Evolutionary conservation across 2,888 invertebrate genomes (phyloP), one percentile per base, ranked within the genome.

Genomic region (Crepidodera aurea): DNA sequence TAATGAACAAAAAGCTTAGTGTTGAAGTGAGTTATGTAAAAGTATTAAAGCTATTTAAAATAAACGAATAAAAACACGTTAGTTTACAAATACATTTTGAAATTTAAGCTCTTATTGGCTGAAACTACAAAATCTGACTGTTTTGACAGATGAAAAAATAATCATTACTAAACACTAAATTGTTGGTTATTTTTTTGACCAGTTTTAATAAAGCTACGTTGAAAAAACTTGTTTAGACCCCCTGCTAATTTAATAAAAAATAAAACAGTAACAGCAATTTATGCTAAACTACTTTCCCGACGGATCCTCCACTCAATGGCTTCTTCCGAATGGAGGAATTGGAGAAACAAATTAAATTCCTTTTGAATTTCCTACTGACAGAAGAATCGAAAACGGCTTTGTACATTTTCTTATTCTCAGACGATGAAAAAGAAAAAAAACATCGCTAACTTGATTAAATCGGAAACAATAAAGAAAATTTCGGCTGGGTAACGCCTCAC

Each of bases 381-480:
- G 55, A 46, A 51, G 55, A 58, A 51, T 56, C 51, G 53, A 55
- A 57, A 50, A 39, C 44, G 60, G 59, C 71, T 64, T 66, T 70
- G 66, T 69, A 69, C 69, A 70, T 65, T 70, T 68, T 62, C 67
- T 62, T 65, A 69, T 60, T 60, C 60, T 74, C 73, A 72, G 69
- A 68, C 69, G 63, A 58, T 53, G 62, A 39, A 54, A 60, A 63
- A 62, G 60, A 66, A 70, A 68, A 65, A 71, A 69, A 66, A 69
- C 70, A 69, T 63, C 65, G 65, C 67, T 73, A 74, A 75, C 71
- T 75, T 73, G 74, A 75, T 75, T 75, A 75, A 74, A 74, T 74
- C 71, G 73, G 71, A 74, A 74, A 75, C 74, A 74, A 75, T 75
- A 74, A 74, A 74, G 71, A 66, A 71, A 75, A 70, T 65, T 71